Evolutionary conservation across 2,797 vertebrate species (phyloP), one percentile per base, ranked within the genome.

Genomic region (Alauda arvensis): DNA sequence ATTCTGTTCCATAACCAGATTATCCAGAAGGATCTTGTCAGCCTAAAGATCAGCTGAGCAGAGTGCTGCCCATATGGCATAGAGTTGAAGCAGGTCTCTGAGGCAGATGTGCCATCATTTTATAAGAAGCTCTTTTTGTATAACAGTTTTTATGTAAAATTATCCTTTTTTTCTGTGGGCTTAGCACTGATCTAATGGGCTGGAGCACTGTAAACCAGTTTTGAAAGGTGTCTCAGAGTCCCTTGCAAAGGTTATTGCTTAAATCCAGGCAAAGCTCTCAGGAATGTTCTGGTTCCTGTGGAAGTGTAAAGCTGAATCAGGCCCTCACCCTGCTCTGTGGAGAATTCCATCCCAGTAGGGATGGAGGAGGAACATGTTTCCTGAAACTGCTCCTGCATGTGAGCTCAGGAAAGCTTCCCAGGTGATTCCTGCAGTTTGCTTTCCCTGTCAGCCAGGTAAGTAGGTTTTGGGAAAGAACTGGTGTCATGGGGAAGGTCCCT

Each of bases 401-500:
- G 26, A 57, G 59, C 46, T 83, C 18, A 65, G 69, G 33, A 42
- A 63, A 56, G 45, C 29, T 88, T 77, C 51, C 42, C 52, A 33
- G 14, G 34, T 82, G 83, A 81, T 39, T 56, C 8, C 25, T 23
- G 37, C 53, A 14, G 52, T 70, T 69, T 83, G 70, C 63, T 83
- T 63, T 81, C 43, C 25, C 63, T 52, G 9, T 7, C 9, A 61
- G 40, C 42, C 3, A 5, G 33, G 17, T 8, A 5, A 45, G 34
- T 2, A 29, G 85, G 46, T 39, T 28, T 57, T 33, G 37, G 68
- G 19, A 56, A 43, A 13, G 51, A 57, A 5, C 29, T 61, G 62
- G 1, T 34, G 13, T 39, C 23, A 16, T 0, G 1, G 56, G 46
- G 43, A 75, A 67, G 24, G 34, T 43, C 16, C 2, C 0, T 70